phyloP scores from a whole-genome alignment of 2,797 vertebrate species.

The Diglossa cyanea region DNA sequence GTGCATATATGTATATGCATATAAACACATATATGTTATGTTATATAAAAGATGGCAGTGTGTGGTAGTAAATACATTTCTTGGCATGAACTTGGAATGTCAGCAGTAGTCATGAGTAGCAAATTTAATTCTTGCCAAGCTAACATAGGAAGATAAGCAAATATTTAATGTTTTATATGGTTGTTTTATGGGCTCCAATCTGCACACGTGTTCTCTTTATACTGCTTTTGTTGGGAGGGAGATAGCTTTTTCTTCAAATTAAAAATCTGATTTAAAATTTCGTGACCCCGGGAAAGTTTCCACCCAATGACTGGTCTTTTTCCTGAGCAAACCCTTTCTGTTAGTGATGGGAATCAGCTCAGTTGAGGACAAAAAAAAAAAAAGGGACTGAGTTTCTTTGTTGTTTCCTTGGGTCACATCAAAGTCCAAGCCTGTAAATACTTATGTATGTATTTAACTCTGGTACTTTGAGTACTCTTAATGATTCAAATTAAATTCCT shows the following conservation, averaged over 20 bases:
- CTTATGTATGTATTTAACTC: conserved; percentile 1
- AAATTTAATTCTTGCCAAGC: conserved; percentile 49
- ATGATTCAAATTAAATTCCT: conserved; percentile 26
- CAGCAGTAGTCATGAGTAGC: conserved; percentile 35
- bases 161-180: conserved; percentile 23
- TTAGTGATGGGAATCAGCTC: background rate
- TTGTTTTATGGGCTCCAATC: background rate
- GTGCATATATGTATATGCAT: background rate
- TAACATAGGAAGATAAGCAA: conserved; percentile 39
- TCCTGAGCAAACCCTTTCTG: background rate
- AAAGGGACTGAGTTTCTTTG: background rate
- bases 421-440: conserved; percentile 25
- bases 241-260: background rate
- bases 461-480: background rate
- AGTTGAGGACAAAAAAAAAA: background rate
- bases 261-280: background rate
- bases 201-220: background rate
- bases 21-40: conserved; percentile 15
- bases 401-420: background rate
- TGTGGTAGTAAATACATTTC: conserved; percentile 51
- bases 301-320: background rate
- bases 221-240: background rate
- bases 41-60: conserved; percentile 40
- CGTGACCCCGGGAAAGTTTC: background rate
- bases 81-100: conserved; percentile 45